Evolutionary conservation across 2,113 vertebrate species (phyloP).

Genomic region (Pristiophorus japonicus): DNA sequence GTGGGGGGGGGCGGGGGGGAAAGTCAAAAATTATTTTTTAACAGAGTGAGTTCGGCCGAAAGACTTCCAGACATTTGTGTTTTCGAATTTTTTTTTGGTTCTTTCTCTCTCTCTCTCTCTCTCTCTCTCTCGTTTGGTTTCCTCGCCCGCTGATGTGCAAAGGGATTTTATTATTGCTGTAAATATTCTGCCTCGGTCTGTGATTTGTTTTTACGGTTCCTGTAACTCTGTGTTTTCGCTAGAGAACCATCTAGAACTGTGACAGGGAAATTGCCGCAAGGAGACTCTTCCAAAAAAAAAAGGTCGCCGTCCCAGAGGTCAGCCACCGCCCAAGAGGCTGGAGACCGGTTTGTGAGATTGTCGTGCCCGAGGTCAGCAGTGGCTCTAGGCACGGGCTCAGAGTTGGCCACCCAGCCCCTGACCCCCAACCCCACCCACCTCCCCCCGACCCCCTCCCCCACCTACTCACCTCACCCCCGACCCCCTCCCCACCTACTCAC

Average conservation of each 20-base stretch:
- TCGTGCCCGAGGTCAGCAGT: neutral
- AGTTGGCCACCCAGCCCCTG: neutral
- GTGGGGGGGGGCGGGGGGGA: neutral
- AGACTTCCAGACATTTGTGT: slow-evolving; percentile 59
- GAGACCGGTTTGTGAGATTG: neutral
- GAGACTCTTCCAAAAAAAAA: no score
- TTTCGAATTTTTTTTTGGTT: slow-evolving; percentile 53
- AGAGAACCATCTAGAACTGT: slow-evolving; percentile 22
- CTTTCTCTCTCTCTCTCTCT: neutral
- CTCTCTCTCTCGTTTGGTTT: slow-evolving; percentile 4
- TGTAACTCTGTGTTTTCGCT: slow-evolving; percentile 35
- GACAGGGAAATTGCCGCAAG: slow-evolving; percentile 1
- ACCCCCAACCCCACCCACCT: slow-evolving; percentile 38
- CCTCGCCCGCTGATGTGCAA: slow-evolving; percentile 11
- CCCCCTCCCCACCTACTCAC: no score
- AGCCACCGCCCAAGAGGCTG: no score
- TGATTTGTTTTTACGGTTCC: slow-evolving; percentile 36
- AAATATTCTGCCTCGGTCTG: slow-evolving; percentile 30
- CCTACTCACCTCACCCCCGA: no score
- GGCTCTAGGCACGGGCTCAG: neutral
- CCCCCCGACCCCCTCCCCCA: no score
- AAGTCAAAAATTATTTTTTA: slow-evolving; percentile 55
- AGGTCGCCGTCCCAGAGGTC: no score
- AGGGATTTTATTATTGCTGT: slow-evolving; percentile 25
- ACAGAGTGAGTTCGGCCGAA: slow-evolving; percentile 57